Evolutionary conservation across 1,140 invertebrate genomes (phyloP).

Genomic region (Ips nitidus): DNA sequence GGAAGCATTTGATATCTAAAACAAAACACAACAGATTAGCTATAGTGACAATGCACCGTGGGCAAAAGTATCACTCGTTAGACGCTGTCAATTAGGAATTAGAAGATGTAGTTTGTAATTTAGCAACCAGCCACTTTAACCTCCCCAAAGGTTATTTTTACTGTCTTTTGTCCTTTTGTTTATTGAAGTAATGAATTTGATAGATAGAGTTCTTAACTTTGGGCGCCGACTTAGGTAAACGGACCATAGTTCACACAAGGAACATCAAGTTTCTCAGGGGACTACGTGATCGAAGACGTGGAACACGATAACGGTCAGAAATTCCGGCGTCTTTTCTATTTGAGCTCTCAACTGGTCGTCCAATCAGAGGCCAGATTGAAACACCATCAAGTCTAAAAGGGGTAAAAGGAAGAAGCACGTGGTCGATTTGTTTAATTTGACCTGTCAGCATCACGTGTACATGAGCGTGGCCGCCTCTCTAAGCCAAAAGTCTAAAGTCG

Average conservation of each 20-base stretch:
- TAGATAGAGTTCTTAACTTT: constrained; percentile 86
- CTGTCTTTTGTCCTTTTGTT: neutral
- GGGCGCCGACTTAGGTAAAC: constrained; percentile 75
- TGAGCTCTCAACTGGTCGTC: constrained; percentile 79
- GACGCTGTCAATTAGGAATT: constrained; percentile 84
- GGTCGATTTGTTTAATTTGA: constrained; percentile 70
- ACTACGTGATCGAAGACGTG: constrained; percentile 89
- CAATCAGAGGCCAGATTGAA: constrained; percentile 88
- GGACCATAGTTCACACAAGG: constrained; percentile 71
- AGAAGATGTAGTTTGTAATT: constrained; percentile 70
- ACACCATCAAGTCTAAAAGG: constrained; percentile 41
- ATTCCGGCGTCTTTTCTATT: constrained; percentile 79
- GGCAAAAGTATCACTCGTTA: constrained; percentile 73
- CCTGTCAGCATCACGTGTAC: constrained; percentile 78
- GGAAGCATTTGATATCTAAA: constrained; percentile 74
- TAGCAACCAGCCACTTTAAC: constrained; percentile 71
- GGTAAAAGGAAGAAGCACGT: constrained; percentile 56
- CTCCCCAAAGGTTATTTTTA: constrained; percentile 53
- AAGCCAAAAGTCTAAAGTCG: constrained; percentile 48
- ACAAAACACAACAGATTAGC: constrained; percentile 76
- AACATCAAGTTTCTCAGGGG: constrained; percentile 75
- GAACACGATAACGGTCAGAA: constrained; percentile 62
- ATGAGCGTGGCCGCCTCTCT: constrained; percentile 73
- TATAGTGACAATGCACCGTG: constrained; percentile 77
- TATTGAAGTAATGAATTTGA: constrained; percentile 3